Evolutionary conservation across 2,888 invertebrate genomes (phyloP), one percentile per base, ranked within the genome.

Genomic region (Drosophila flavopinicola): DNA sequence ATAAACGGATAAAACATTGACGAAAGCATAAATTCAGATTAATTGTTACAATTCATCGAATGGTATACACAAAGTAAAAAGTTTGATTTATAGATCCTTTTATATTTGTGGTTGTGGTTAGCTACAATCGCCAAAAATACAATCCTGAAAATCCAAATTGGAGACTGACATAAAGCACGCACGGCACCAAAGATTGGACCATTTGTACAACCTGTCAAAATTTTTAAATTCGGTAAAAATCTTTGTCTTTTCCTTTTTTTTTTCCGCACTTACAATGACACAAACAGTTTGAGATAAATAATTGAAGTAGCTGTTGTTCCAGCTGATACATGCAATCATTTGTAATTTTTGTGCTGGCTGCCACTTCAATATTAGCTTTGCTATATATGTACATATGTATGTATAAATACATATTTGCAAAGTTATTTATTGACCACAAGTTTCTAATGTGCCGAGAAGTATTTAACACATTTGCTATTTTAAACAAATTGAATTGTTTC

Each of bases 81-180:
- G 32, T 42, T 25, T 58, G 72, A 71, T 61, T 54, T 54, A 63
- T 61, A 47, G 51, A 54, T 30, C 33, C 61, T 30, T 52, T 56
- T 52, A 39, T 35, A n/a, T n/a, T n/a, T n/a, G n/a, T n/a, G n/a
- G n/a, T n/a, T n/a, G n/a, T n/a, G n/a, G n/a, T n/a, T n/a, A n/a
- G n/a, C n/a, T 59, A 41, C 54, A 61, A 49, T 56, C 54, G 58
- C 30, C 47, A 30, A 29, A 1, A 39, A 29, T 35, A 17, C 27
- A 29, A 48, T 51, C 33, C 25, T 13, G 24, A 25, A 48, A 65
- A 13, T 45, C 45, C 52, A 68, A 47, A 45, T 27, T 15, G 35
- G 42, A 69, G 65, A 24, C 32, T 39, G 17, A 38, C 37, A 48
- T 23, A 30, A 29, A 38, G 39, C 20, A 30, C 29, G 39, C 30